Percentiles rank a stretch among this genome's conserved stretches.
Evolutionary conservation across 2,797 vertebrate species (phyloP).

Genomic region (Argyrosomus regius): DNA sequence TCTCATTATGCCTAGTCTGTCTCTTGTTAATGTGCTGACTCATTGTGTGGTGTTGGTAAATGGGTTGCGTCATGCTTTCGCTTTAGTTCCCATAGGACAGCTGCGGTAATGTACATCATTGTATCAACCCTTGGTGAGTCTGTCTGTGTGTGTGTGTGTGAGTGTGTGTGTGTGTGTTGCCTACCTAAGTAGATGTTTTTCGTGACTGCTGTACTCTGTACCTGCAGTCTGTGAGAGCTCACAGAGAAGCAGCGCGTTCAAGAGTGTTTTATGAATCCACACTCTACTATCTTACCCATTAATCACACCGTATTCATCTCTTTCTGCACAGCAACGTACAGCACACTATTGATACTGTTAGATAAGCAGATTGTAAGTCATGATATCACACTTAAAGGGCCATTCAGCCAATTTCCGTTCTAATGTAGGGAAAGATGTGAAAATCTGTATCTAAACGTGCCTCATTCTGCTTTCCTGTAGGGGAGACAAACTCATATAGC

Average conservation of each 20-base stretch:
- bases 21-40: constrained; percentile 58
- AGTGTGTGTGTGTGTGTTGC: constrained; percentile 16
- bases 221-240: constrained; percentile 25
- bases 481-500: background rate
- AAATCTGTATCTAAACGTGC: background rate
- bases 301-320: constrained; percentile 24
- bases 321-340: background rate
- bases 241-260: background rate
- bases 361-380: constrained; percentile 37
- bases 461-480: background rate
- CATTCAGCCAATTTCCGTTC: background rate
- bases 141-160: background rate
- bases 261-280: constrained; percentile 41
- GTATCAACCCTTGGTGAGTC: constrained; percentile 44
- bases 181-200: constrained; percentile 31
- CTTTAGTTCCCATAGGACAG: constrained; percentile 51
- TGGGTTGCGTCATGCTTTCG: constrained; percentile 65
- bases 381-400: constrained; percentile 34
- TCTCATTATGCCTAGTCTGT: background rate
- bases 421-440: background rate
- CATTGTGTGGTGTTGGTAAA: constrained; percentile 59
- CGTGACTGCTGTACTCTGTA: constrained; percentile 17
- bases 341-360: constrained; percentile 18
- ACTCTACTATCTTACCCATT: constrained; percentile 33
- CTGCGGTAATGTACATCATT: constrained; percentile 51